phyloP scores from a whole-genome alignment of 2,797 vertebrate species.

The Crax fasciolata region DNA sequence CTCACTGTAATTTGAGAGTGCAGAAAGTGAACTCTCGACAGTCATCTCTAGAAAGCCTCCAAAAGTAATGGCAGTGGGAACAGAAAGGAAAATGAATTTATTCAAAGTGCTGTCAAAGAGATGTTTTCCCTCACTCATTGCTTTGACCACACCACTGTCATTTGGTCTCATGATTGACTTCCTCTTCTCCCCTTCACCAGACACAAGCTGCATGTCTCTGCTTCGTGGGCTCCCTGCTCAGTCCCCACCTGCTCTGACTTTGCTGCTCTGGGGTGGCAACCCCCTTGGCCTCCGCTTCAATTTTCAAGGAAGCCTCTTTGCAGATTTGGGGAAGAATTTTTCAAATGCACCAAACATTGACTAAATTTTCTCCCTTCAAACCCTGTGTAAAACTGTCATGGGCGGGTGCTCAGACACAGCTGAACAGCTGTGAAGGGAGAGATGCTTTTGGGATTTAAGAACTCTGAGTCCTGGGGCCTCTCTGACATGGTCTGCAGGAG shows the following conservation, averaged over 20 bases:
- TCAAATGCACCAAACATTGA: neutral
- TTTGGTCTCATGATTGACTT: neutral
- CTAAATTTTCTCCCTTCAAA: neutral
- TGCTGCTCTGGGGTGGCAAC: neutral
- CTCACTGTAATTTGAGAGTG: slow-evolving; percentile 4
- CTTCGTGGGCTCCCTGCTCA: neutral
- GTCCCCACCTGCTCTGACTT: neutral
- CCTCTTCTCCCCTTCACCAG: neutral
- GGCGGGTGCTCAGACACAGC: neutral
- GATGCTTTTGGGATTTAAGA: neutral
- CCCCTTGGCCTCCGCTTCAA: neutral
- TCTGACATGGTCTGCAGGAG: neutral
- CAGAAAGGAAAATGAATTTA: neutral
- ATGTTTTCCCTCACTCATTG: neutral
- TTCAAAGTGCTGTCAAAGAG: neutral
- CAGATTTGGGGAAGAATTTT: neutral
- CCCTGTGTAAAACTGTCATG: neutral
- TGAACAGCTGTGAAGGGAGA: neutral
- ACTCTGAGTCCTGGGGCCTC: neutral
- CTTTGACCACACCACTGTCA: neutral
- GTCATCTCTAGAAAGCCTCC: slow-evolving; percentile 5
- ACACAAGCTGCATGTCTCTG: neutral
- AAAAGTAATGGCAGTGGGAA: neutral
- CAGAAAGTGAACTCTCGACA: neutral
- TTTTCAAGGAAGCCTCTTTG: neutral